Percentiles rank a stretch among this genome's conserved stretches.
Conservation (phyloP, 2,113 vertebrate genomes). For the Raja brachyura region DNA sequence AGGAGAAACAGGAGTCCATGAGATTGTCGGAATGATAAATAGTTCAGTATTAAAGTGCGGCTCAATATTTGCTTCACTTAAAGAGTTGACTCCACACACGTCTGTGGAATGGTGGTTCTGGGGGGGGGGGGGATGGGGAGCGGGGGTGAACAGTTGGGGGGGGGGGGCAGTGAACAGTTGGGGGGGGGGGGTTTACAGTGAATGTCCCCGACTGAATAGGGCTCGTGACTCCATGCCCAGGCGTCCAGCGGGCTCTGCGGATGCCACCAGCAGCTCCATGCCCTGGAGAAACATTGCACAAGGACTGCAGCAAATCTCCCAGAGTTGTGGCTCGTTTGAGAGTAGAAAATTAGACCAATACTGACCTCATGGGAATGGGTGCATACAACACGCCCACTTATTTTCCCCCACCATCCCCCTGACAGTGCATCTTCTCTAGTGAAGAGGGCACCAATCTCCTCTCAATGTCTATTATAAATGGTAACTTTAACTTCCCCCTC, state of each 20-base stretch:
- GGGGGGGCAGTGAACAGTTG: too few species aligned
- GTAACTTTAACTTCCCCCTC: too few species aligned
- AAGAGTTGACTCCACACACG: background rate
- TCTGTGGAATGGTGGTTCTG: background rate
- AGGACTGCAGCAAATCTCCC: background rate
- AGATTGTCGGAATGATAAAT: background rate
- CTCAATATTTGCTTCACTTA: background rate
- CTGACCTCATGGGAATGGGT: background rate
- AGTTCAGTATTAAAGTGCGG: background rate
- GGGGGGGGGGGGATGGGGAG: too few species aligned
- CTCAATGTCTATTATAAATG: too few species aligned
- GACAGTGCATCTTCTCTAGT: too few species aligned
- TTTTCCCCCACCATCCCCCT: too few species aligned
- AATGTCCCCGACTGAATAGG: background rate
- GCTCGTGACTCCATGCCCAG: background rate
- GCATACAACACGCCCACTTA: too few species aligned
- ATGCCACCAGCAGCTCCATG: background rate
- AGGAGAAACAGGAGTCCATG: background rate
- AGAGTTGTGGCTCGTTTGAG: background rate
- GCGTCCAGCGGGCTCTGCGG: constrained; percentile 9
- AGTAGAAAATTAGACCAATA: background rate
- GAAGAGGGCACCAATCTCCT: background rate
- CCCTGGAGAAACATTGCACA: background rate
- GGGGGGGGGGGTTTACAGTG: background rate
- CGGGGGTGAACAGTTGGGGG: too few species aligned